Conservation (phyloP, 2,797 vertebrate genomes). For the Acomys russatus region DNA sequence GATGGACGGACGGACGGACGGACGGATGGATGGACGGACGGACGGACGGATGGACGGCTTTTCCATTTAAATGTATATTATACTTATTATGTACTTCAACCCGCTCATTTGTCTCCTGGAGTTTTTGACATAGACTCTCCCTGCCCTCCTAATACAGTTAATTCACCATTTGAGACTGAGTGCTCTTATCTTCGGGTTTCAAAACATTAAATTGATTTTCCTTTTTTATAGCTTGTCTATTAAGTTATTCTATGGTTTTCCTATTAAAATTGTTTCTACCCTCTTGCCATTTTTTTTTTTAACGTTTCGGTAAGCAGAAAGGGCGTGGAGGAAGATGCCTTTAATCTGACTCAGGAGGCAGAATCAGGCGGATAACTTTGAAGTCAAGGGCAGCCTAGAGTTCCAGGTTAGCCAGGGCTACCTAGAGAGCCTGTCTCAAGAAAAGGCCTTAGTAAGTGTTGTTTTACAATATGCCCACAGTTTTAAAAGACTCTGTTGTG, state of each 20-base stretch:
- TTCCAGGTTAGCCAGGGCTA: neutral
- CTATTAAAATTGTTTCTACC: constrained; percentile 31
- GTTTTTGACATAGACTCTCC: neutral
- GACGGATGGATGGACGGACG: no score
- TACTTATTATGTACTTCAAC: neutral
- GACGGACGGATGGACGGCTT: no score
- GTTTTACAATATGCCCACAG: neutral
- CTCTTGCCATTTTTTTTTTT: neutral
- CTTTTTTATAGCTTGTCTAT: constrained; percentile 29
- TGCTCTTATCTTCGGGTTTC: constrained; percentile 16
- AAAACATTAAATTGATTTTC: constrained; percentile 11
- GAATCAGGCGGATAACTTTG: neutral
- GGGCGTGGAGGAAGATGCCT: neutral
- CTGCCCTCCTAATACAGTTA: neutral
- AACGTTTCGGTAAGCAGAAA: neutral
- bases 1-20: no score
- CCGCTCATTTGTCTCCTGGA: neutral
- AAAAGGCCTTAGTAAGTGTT: neutral
- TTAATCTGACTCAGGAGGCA: neutral
- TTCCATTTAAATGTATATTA: neutral
- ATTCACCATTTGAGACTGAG: constrained; percentile 7
- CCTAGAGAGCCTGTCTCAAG: neutral
- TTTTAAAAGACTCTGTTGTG: neutral
- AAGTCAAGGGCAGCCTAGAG: neutral
- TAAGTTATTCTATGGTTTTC: constrained; percentile 32